Evolutionary conservation across 2,888 invertebrate genomes (phyloP), one percentile per base, ranked within the genome.

Genomic region (Dolichomitus sp.): DNA sequence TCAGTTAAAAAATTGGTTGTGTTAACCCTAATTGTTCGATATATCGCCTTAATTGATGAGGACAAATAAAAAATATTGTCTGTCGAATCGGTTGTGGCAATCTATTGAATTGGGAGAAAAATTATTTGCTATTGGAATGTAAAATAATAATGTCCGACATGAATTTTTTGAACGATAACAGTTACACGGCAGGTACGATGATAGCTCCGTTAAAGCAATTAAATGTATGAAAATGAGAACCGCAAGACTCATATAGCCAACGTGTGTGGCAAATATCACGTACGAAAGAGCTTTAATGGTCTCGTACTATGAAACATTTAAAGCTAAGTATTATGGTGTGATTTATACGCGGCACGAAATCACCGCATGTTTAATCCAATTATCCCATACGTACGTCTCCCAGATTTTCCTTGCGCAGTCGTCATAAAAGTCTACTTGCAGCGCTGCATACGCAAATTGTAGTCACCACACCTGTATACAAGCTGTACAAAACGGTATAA

Each of bases 361-460:
- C 33, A 30, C 48, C 50, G 66, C 37, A 19, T n/a, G 48, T 50
- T 66, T 66, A 66, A 66, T 66, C 66, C 66, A 50, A 66, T 66
- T 48, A 65, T 65, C 65, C 42, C 45, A 33, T 30, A 19, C 61
- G 17, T 61, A 37, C 61, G 61, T 61, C 61, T 40, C 37, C 12
- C 19, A 23, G 7, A 66, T 50, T 66, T 66, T 11, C n/a, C 17
- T 19, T 17, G 50, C 12, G 27, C 66, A 27, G 33, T 66, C 33
- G 66, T 48, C 48, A 12, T 33, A 33, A 50, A 66, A 66, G 48
- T 33, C 7, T 33, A 17, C 30, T 4, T 65, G 23, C 30, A 59
- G 45, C 9, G 19, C 14, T 30, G 17, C 37, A 9, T 37, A 37
- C 7, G 27, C 12, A 12, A 54, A 27, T 23, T 54, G 12, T 11